phyloP scores from a whole-genome alignment of 2,797 vertebrate species.

The Intellagama lesueurii region DNA sequence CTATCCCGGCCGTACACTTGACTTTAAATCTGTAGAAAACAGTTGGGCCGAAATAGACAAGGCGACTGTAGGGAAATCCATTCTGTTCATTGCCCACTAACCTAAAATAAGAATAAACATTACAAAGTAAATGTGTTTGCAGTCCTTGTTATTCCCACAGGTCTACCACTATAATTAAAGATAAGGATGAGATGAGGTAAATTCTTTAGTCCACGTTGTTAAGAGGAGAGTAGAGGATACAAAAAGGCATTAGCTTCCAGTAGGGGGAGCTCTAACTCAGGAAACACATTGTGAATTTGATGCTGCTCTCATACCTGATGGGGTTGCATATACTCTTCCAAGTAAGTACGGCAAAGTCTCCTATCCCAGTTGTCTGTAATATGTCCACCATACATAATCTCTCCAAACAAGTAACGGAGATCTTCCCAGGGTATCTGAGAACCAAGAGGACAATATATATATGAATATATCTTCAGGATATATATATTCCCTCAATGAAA shows the following conservation, averaged over 20 bases:
- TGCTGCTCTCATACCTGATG: slow-evolving; percentile 69
- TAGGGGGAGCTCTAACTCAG: slow-evolving; percentile 91
- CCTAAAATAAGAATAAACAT: slow-evolving; percentile 14
- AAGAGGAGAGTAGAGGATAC: not conserved
- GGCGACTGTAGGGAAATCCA: not conserved
- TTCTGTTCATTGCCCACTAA: not conserved
- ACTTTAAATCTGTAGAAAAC: not conserved
- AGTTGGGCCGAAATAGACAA: not conserved
- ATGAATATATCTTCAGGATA: not conserved
- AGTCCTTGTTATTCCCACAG: not conserved
- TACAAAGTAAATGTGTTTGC: not conserved
- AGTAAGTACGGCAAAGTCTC: slow-evolving; percentile 83
- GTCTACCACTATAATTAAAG: slow-evolving; percentile 1
- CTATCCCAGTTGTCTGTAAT: slow-evolving; percentile 85
- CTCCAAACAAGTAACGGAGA: slow-evolving; percentile 85
- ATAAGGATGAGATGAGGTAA: not conserved
- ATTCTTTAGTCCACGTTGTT: not conserved
- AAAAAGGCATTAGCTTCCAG: slow-evolving; percentile 75
- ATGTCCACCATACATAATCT: slow-evolving; percentile 85
- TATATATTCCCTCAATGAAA: not conserved
- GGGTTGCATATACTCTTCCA: slow-evolving; percentile 87
- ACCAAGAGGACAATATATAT: slow-evolving; percentile 27
- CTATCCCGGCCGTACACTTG: not conserved
- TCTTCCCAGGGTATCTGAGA: slow-evolving; percentile 83
- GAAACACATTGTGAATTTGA: slow-evolving; percentile 67